Conservation (phyloP, 2,888 invertebrate genomes). For the Steinernema scapterisci region DNA sequence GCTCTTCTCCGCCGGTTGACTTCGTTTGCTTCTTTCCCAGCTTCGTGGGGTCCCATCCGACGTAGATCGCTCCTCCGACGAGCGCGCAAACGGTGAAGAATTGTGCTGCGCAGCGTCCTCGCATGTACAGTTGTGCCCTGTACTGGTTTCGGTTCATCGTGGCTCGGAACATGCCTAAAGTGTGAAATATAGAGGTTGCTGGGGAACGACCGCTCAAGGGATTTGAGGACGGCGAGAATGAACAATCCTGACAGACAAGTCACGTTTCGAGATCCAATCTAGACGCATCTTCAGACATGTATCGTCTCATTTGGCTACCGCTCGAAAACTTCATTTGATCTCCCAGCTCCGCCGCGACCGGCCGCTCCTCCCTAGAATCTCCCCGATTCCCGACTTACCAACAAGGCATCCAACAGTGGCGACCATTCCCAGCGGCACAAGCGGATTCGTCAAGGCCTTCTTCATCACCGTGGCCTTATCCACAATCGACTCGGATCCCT, state of each 20-base stretch:
- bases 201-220: too few species aligned
- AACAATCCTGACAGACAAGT: background rate
- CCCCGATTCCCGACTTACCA: slow-evolving; percentile 42
- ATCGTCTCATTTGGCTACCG: too few species aligned
- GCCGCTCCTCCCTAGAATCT: background rate
- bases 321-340: background rate
- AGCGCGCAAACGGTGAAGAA: slow-evolving; percentile 53
- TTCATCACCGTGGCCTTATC: slow-evolving; percentile 43
- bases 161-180: slow-evolving; percentile 54
- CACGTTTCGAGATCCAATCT: too few species aligned
- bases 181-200: background rate
- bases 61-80: slow-evolving; percentile 54
- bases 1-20: too few species aligned
- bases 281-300: too few species aligned
- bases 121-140: slow-evolving; percentile 57
- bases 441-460: slow-evolving; percentile 54
- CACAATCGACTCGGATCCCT: slow-evolving; percentile 34
- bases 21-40: background rate
- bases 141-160: slow-evolving; percentile 52
- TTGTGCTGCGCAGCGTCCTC: slow-evolving; percentile 56
- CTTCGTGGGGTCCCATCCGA: slow-evolving; percentile 42
- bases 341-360: too few species aligned
- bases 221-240: background rate
- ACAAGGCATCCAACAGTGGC: slow-evolving; percentile 57
- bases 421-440: slow-evolving; percentile 59